Evolutionary conservation across 2,113 vertebrate genomes (phyloP).

Genomic region (Psettodes erumei): DNA sequence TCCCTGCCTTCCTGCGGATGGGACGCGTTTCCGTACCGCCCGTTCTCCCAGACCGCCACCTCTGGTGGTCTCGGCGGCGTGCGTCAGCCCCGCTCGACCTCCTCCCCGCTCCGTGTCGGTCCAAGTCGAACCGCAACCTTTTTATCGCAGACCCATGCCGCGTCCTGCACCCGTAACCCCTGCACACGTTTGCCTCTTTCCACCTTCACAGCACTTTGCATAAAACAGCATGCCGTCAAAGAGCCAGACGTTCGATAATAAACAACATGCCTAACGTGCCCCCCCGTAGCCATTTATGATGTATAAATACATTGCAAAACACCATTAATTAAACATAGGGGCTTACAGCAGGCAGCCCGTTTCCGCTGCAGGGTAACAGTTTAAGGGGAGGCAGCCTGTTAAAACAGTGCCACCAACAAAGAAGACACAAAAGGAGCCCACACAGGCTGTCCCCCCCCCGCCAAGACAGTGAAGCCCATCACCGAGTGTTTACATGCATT

Average conservation of each 20-base stretch:
- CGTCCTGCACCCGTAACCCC: conserved; percentile 24
- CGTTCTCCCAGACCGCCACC: conserved; percentile 50
- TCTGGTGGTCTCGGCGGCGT: conserved; percentile 66
- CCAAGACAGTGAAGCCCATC: conserved; percentile 51
- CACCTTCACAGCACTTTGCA: conserved; percentile 29
- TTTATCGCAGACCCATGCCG: conserved; percentile 43
- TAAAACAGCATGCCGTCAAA: conserved; percentile 61
- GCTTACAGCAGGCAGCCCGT: conserved; percentile 44
- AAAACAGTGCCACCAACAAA: conserved; percentile 70
- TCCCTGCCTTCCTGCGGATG: conserved; percentile 31
- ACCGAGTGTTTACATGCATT: conserved; percentile 67
- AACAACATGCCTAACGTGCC: conserved; percentile 59
- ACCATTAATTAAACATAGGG: conserved; percentile 69
- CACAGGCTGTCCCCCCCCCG: conserved; percentile 69
- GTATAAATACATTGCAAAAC: conserved; percentile 68
- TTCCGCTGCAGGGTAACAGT: conserved; percentile 59
- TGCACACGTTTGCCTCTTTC: conserved; percentile 23
- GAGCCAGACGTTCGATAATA: conserved; percentile 58
- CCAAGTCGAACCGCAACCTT: conserved; percentile 61
- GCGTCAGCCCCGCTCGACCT: conserved; percentile 50
- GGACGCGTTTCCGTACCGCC: conserved; percentile 53
- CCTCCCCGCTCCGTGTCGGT: conserved; percentile 31
- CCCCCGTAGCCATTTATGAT: conserved; percentile 46
- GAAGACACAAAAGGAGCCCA: conserved; percentile 68
- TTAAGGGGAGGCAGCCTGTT: conserved; percentile 67